Conservation (phyloP, 1,140 invertebrate genomes). For the Drosophila gunungcola region DNA sequence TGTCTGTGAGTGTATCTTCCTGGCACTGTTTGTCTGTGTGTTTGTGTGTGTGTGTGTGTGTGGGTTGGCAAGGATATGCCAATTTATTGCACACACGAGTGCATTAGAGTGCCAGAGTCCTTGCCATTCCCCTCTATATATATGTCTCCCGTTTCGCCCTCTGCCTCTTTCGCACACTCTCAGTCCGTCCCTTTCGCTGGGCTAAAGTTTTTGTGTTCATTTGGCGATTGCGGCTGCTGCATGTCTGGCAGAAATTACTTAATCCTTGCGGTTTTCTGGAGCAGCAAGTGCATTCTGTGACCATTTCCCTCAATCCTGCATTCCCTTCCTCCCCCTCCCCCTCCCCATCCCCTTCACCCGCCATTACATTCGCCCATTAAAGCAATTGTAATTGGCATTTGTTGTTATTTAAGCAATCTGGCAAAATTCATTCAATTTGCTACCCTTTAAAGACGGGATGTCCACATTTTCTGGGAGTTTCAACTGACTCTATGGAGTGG, state of each 20-base stretch:
- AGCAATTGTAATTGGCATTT: slow-evolving; percentile 80
- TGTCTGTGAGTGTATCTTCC: slow-evolving; percentile 22
- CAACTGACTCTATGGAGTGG: slow-evolving; percentile 12
- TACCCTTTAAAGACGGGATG: slow-evolving; percentile 45
- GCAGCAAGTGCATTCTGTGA: slow-evolving; percentile 57
- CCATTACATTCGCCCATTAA: slow-evolving; percentile 51
- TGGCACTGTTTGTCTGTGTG: background rate
- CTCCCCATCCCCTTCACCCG: background rate
- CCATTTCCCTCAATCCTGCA: slow-evolving; percentile 12
- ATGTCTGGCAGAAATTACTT: slow-evolving; percentile 83
- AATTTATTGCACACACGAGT: slow-evolving; percentile 84
- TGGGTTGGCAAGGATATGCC: slow-evolving; percentile 73
- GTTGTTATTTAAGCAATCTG: slow-evolving; percentile 67
- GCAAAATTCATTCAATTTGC: slow-evolving; percentile 62
- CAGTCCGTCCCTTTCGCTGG: slow-evolving; percentile 2
- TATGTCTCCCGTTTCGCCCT: background rate
- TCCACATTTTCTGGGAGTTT: slow-evolving; percentile 45
- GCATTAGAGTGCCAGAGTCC: slow-evolving; percentile 73
- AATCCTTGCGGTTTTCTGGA: slow-evolving; percentile 80
- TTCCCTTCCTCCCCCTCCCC: background rate
- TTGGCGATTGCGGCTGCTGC: slow-evolving; percentile 81
- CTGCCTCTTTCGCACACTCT: background rate
- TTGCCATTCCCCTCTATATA: slow-evolving; percentile 14
- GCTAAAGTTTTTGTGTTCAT: slow-evolving; percentile 81
- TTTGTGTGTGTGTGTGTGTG: slow-evolving; percentile 12